Evolutionary conservation across 2,797 vertebrate genomes (phyloP).

Genomic region (Halcyon leucocephala): DNA sequence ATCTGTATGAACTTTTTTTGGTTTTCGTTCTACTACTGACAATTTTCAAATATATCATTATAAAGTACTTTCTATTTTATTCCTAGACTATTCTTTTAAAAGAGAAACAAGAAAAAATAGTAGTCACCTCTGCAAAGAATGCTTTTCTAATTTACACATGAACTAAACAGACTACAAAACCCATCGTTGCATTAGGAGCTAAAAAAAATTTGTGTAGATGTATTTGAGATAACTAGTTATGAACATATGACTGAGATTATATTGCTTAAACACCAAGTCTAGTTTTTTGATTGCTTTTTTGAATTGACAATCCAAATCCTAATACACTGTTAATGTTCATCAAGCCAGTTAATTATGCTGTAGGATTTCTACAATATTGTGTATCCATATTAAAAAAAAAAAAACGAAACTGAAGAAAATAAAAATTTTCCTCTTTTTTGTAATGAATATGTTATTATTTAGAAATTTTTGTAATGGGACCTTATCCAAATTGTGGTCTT

Average conservation of each 20-base stretch:
- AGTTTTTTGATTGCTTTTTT: background rate
- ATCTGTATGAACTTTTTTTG: background rate
- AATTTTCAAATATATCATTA: background rate
- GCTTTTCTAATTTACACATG: background rate
- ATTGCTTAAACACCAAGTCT: background rate
- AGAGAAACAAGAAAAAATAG: background rate
- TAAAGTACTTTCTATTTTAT: background rate
- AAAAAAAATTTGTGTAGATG: background rate
- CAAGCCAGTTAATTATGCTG: constrained; percentile 13
- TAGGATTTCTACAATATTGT: background rate
- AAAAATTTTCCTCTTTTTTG: constrained; percentile 29
- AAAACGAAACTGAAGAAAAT: constrained; percentile 24
- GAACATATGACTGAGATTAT: background rate
- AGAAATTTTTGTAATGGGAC: constrained; percentile 80
- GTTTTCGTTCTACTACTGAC: background rate
- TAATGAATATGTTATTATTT: constrained; percentile 73
- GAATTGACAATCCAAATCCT: background rate
- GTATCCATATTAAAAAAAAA: constrained; percentile 22
- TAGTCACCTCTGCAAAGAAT: background rate
- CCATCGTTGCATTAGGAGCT: background rate
- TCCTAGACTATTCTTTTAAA: background rate
- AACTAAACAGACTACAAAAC: background rate
- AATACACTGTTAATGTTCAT: constrained; percentile 12
- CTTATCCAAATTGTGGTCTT: constrained; percentile 79
- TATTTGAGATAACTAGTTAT: background rate